Base-by-base conservation (phyloP, 2,113 vertebrate species). In the Potamarius usumacintae region DNA sequence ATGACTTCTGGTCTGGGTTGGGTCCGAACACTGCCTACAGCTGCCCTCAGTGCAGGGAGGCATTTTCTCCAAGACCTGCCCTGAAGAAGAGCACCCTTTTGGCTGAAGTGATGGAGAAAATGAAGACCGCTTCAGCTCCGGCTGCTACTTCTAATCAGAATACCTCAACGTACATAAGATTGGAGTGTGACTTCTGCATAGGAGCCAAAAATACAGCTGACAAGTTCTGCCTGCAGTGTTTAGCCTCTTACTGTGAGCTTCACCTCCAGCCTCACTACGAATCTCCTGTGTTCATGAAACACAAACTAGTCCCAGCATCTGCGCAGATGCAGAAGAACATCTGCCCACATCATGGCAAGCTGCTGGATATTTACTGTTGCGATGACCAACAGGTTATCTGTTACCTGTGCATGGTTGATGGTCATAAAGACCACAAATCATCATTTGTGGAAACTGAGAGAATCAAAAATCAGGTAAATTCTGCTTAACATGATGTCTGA, bases 101-200 rank as follows among this genome's bases (percentile, higher is more conserved):
- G 52, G 67, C 78, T 81, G 77, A 88, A 80, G 69, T 85, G 87
- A 88, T 88, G 65, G 83, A 88, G 83, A 85, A 85, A 57, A 78
- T 88, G 67, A 48, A 82, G 57, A 85, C 52, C 15, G 48, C 65
- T 30, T 82, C 84, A 30, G 27, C 57, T 55, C 88, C 76, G 25
- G 25, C 76, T 7, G 6, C 34, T 62, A 17, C 42, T 25, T 14
- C 60, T 11, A 25, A 78, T 80, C 60, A 42, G 50, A 34, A 55
- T 9, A n/a, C 52, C 50, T 72, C 72, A 17, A 0, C 14, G 0
- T 17, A 12, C 10, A 25, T 34, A 57, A 25, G 34, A 65, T 15
- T 63, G 76, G 83, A 88, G 63, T 88, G 87, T 83, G 87, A 88
- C 30, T 48, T 74, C 81, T 88, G 88, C 30, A 85, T 34, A 27